Base-by-base conservation (phyloP, 2,888 invertebrate species). In the Uropetala carovei region DNA sequence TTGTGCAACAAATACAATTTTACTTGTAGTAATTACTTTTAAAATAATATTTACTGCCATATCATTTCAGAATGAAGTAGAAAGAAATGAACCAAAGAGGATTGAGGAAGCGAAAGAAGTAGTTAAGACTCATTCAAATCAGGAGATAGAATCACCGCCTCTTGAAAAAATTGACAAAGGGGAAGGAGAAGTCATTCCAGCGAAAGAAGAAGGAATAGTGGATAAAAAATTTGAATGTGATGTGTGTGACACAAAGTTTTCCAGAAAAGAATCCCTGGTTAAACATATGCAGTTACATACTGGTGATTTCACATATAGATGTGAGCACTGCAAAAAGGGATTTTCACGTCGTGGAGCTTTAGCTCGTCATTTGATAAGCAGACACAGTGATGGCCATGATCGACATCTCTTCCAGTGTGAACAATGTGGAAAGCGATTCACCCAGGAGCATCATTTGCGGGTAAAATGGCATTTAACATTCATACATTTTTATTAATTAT, bases 381-480 rank as follows among this genome's bases (percentile, higher is more conserved):
- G 93, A 60, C 81, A 93, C 56, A 92, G 92, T 18, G 43, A 92
- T 14, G 93, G 93, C 91, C 86, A 59, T 18, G 92, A 92, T 8
- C 92, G 93, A 43, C 92, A 82, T 60, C 86, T 92, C 43, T 93
- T 92, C 92, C 93, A 93, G 75, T 93, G 93, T 92, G 93, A 93
- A 84, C 68, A 93, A 0, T 93, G 93, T 86, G 93, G 93, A 13
- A 93, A 93, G 60, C 83, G 92, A 30, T 93, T 93, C 89, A 91
- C 93, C n/a, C 93, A 93, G 91, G 92, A 92, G 5, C 92, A 93
- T 91, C 92, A 84, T 60, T 89, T 93, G 59, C 64, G 64, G 89
- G 89, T 89, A 68, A 43, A n/a, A 10, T 68, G n/a, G 14, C 8
- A 13, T 13, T 30, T 68, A 43, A 18, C 11, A 11, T 68, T 43